Conservation (phyloP, 2,888 invertebrate genomes). For the Gymnocheta viridis region DNA sequence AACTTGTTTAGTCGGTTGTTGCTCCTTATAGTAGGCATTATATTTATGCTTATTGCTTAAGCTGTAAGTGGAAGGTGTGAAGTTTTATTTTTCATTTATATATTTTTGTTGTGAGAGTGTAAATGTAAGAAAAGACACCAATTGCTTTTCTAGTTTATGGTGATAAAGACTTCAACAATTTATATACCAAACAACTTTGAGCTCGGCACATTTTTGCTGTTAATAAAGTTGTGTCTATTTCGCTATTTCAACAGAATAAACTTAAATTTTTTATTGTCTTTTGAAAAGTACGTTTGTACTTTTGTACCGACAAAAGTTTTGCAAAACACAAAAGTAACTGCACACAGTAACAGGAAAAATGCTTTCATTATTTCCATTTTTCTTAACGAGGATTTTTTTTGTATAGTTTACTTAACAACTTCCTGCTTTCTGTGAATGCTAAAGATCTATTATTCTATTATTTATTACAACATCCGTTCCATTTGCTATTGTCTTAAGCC, state of each 20-base stretch:
- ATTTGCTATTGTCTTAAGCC: conserved; percentile 26
- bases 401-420: conserved; percentile 48
- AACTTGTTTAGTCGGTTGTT: conserved; percentile 36
- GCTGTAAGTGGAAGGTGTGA: conserved; percentile 57
- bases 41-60: conserved; percentile 62
- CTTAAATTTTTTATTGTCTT: conserved; percentile 36
- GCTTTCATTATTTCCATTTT: conserved; percentile 46
- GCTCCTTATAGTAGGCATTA: conserved; percentile 57
- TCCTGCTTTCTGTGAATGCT: conserved; percentile 43
- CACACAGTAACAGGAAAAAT: conserved; percentile 1
- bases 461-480: conserved; percentile 51
- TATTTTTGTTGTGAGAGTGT: conserved; percentile 15
- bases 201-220: conserved; percentile 34
- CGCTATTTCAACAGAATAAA: conserved; percentile 21
- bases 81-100: conserved; percentile 18
- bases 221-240: conserved; percentile 49
- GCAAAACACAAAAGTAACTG: not conserved
- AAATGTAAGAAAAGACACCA: conserved; percentile 29
- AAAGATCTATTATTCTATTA: conserved; percentile 61
- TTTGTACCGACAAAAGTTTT: conserved; percentile 12
- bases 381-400: conserved; percentile 24
- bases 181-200: conserved; percentile 25
- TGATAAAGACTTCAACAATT: conserved; percentile 53
- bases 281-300: not conserved
- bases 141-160: conserved; percentile 52